Percentiles rank a stretch among this genome's conserved stretches.
phyloP scores from a whole-genome alignment of 2,888 invertebrate genomes.

The Dolichomitus sp. region DNA sequence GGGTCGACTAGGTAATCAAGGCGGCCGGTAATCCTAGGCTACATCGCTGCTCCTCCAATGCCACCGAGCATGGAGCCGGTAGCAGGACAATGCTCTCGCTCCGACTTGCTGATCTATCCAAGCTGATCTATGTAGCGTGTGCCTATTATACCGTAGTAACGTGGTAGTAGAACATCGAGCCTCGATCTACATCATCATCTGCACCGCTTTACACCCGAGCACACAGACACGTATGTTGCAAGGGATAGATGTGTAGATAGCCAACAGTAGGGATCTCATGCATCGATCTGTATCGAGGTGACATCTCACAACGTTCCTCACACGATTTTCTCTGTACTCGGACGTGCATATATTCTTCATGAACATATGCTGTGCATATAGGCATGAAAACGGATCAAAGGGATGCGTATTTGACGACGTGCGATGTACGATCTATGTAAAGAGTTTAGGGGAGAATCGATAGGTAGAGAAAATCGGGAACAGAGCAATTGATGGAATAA shows the following conservation, averaged over 20 bases:
- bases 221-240: not conserved
- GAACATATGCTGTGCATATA: not conserved
- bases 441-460: not conserved
- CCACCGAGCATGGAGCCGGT: conserved; percentile 30
- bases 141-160: conserved; percentile 33
- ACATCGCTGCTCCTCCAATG: conserved; percentile 45
- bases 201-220: not conserved
- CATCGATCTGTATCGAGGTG: not conserved
- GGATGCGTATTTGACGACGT: not conserved
- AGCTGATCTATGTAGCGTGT: conserved; percentile 49
- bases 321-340: not conserved
- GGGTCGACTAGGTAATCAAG: conserved; percentile 70
- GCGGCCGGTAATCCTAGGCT: conserved; percentile 65
- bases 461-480: not conserved
- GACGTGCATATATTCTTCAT: not conserved
- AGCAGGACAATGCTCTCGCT: conserved; percentile 44
- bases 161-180: conserved; percentile 4
- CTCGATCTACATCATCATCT: conserved; percentile 20
- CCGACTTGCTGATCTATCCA: conserved; percentile 57
- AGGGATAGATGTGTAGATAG: not conserved
- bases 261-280: not conserved
- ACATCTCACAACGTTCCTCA: not conserved
- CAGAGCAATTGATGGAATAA: no score
- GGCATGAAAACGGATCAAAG: not conserved
- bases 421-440: not conserved